phyloP scores from a whole-genome alignment of 92 coral and sea anemone genomes.

The Paramuricea clavata region DNA sequence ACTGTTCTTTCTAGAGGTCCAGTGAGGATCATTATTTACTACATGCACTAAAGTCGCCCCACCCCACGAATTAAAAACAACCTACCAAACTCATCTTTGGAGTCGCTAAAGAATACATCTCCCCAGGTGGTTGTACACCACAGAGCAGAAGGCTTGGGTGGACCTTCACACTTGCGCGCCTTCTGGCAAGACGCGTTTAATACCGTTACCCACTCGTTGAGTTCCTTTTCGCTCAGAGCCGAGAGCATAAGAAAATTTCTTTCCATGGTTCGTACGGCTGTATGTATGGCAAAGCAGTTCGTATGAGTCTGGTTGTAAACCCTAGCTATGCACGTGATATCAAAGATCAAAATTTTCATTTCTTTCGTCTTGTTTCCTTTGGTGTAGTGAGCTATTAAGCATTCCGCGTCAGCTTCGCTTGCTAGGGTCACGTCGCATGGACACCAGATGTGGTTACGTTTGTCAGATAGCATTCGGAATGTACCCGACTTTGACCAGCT shows the following conservation, averaged over 20 bases:
- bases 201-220: conserved; percentile 90
- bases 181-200: conserved; percentile 70
- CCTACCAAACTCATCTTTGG: conserved; percentile 44
- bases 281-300: conserved; percentile 89
- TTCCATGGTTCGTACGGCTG: conserved; percentile 76
- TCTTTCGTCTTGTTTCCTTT: conserved; percentile 76
- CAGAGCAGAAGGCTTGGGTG: conserved; percentile 80
- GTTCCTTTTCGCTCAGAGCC: conserved; percentile 82
- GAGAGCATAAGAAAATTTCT: conserved; percentile 77
- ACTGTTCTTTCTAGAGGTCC: background rate
- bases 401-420: conserved; percentile 69
- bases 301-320: conserved; percentile 77
- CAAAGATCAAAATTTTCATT: conserved; percentile 75
- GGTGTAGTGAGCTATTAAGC: conserved; percentile 78
- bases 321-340: conserved; percentile 80
- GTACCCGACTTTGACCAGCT: conserved; percentile 89
- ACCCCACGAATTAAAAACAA: too few species aligned
- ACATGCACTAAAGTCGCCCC: too few species aligned
- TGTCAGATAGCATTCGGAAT: conserved; percentile 74
- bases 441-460: conserved; percentile 81
- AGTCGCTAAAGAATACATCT: conserved; percentile 91
- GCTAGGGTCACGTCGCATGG: conserved; percentile 84
- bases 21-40: background rate
- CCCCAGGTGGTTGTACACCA: conserved; percentile 88
- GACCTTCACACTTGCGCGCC: conserved; percentile 80